phyloP scores from a whole-genome alignment of 2,113 vertebrate genomes.

The Myiozetetes cayanensis region DNA sequence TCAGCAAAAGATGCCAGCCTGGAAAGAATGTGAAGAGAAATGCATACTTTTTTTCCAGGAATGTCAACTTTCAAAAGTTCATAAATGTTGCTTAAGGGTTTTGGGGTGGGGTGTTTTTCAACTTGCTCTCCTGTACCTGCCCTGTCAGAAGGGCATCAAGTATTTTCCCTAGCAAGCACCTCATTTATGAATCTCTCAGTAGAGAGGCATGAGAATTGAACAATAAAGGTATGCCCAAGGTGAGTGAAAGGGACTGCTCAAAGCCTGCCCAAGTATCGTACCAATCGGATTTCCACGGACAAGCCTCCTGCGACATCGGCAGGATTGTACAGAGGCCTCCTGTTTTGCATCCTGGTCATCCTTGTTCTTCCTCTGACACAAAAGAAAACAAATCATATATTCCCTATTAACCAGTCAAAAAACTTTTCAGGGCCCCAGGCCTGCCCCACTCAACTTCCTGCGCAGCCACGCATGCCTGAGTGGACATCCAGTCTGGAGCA shows the following conservation, averaged over 20 bases:
- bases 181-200: slow-evolving; percentile 52
- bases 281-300: not conserved
- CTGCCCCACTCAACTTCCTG: not conserved
- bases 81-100: slow-evolving; percentile 22
- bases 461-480: not conserved
- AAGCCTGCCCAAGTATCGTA: not conserved
- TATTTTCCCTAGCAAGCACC: slow-evolving; percentile 53
- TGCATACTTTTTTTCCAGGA: slow-evolving; percentile 20
- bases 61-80: slow-evolving; percentile 40
- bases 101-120: not conserved
- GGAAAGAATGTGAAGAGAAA: slow-evolving; percentile 31
- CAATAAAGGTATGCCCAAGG: not conserved
- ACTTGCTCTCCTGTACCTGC: slow-evolving; percentile 2
- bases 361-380: not conserved
- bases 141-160: slow-evolving; percentile 21
- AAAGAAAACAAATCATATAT: not conserved
- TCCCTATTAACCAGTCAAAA: not conserved
- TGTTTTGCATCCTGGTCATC: not conserved
- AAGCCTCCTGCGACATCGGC: not conserved
- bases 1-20: slow-evolving; percentile 24
- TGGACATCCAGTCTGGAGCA: not conserved
- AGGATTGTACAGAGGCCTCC: not conserved
- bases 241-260: not conserved
- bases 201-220: not conserved
- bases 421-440: not conserved